phyloP scores from a whole-genome alignment of 1,140 invertebrate genomes.

The Caenorhabditis inopinata region DNA sequence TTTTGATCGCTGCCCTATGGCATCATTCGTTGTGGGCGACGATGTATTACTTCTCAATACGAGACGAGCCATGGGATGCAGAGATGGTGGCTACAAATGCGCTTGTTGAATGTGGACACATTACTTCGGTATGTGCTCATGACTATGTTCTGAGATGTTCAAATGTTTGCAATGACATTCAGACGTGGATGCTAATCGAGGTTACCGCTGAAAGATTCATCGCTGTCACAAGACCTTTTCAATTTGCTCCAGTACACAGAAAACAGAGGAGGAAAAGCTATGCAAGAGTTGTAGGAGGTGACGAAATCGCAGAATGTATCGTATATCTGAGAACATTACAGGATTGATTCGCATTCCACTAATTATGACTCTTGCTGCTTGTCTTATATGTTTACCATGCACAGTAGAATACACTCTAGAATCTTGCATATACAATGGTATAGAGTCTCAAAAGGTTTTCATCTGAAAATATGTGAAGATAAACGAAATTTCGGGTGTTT shows the following conservation, averaged over 20 bases:
- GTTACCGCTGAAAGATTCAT: conserved; percentile 48
- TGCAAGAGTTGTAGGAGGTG: conserved; percentile 8
- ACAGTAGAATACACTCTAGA: conserved; percentile 45
- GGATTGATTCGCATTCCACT: conserved; percentile 44
- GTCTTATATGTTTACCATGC: conserved; percentile 47
- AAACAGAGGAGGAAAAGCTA: conserved; percentile 37
- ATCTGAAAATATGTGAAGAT: too few species aligned
- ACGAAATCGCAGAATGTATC: neutral
- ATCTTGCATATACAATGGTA: conserved; percentile 29
- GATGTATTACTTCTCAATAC: neutral
- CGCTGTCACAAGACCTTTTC: conserved; percentile 47
- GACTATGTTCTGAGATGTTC: neutral
- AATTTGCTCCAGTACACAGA: conserved; percentile 22
- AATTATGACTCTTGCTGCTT: conserved; percentile 46
- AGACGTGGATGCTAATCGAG: conserved; percentile 53
- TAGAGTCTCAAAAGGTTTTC: conserved; percentile 27
- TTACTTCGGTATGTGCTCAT: neutral
- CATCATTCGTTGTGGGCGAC: conserved; percentile 39
- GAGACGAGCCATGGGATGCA: conserved; percentile 3
- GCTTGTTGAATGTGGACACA: conserved; percentile 30
- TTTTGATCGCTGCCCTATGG: neutral
- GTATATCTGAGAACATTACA: neutral
- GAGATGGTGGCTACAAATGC: neutral
- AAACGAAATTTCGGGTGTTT: neutral
- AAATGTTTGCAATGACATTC: neutral